Percentiles rank a stretch among this genome's conserved stretches.
Evolutionary conservation across 2,888 invertebrate species (phyloP).

Genomic region (Liopterus haemorrhoidalis): DNA sequence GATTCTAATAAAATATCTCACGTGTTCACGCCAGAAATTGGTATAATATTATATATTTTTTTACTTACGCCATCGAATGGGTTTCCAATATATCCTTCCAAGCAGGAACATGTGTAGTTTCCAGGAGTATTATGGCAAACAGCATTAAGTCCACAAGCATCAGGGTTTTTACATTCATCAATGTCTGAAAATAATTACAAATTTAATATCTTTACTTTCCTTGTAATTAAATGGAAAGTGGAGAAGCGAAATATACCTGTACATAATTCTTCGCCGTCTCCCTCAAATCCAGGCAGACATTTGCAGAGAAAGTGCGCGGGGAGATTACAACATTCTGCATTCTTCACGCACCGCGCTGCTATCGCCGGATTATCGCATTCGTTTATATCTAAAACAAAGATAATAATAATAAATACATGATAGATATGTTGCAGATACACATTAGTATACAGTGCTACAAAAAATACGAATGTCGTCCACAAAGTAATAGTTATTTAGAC

Average conservation of each 20-base stretch:
- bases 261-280: slow-evolving; percentile 85
- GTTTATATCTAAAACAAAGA: slow-evolving; percentile 68
- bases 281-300: slow-evolving; percentile 84
- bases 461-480: too few relatives aligned
- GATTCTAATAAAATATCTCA: slow-evolving; percentile 1
- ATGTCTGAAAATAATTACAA: slow-evolving; percentile 58
- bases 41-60: neutral
- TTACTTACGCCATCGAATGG: slow-evolving; percentile 61
- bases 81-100: slow-evolving; percentile 77
- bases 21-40: neutral
- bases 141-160: slow-evolving; percentile 76
- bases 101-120: slow-evolving; percentile 81
- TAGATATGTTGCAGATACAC: too few relatives aligned
- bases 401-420: slow-evolving; percentile 7
- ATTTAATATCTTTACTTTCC: slow-evolving; percentile 1
- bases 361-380: slow-evolving; percentile 87
- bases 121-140: slow-evolving; percentile 78
- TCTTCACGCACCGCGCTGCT: slow-evolving; percentile 78
- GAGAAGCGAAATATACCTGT: slow-evolving; percentile 52
- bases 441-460: too few relatives aligned
- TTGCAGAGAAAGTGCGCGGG: slow-evolving; percentile 93
- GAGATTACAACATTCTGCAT: slow-evolving; percentile 91
- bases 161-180: slow-evolving; percentile 77
- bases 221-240: neutral
- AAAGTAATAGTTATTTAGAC: too few relatives aligned